phyloP scores from a whole-genome alignment of 2,113 vertebrate species.

The Petrocephalus zakoni region DNA sequence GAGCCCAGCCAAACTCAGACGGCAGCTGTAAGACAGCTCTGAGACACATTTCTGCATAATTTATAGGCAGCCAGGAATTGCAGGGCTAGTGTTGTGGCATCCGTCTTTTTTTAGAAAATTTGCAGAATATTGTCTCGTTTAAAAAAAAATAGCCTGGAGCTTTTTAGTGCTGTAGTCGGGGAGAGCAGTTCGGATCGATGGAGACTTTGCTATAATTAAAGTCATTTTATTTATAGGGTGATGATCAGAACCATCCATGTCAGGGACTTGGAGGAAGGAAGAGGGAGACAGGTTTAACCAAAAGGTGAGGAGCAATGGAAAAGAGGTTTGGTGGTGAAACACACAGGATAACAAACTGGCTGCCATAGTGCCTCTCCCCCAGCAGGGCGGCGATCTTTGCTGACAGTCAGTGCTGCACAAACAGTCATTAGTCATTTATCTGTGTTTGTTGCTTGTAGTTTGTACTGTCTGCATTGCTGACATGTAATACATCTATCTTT shows the following conservation, averaged over 20 bases:
- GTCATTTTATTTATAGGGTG: not conserved
- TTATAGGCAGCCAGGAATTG: constrained; percentile 5
- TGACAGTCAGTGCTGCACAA: not conserved
- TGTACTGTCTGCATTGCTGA: not conserved
- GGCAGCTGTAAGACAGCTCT: not conserved
- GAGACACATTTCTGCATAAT: constrained; percentile 10
- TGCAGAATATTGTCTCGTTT: constrained; percentile 5
- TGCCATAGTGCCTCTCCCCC: not conserved
- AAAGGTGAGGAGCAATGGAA: not conserved
- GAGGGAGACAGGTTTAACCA: not conserved
- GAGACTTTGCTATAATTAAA: not conserved
- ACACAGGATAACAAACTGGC: not conserved
- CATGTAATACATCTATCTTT: not conserved
- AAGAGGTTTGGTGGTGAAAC: not conserved
- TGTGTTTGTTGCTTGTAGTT: not conserved
- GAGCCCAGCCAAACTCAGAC: not conserved
- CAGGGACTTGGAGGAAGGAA: not conserved
- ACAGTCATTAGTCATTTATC: not conserved
- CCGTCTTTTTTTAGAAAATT: constrained; percentile 1
- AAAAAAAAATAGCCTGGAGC: not conserved
- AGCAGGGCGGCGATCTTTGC: not conserved
- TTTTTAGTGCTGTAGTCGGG: not conserved
- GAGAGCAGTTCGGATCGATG: constrained; percentile 5
- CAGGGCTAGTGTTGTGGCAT: not conserved
- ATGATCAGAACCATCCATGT: not conserved